A percentile compares a stretch with the other conserved stretches of the same genome.
Conservation (phyloP, 2,888 invertebrate genomes). For the Neria commutata region DNA sequence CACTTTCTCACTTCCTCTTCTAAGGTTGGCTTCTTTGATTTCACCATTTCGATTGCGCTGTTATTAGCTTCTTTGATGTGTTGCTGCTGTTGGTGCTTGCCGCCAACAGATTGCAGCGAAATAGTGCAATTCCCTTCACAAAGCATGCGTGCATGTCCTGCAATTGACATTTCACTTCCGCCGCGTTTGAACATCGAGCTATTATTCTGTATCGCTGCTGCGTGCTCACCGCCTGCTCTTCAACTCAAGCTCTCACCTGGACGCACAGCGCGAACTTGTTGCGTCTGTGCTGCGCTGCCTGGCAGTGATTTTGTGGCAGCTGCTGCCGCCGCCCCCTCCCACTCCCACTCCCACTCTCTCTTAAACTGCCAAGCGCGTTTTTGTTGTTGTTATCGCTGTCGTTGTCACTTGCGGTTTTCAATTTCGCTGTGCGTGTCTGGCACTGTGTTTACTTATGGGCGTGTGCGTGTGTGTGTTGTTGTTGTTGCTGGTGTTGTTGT, state of each 20-base stretch:
- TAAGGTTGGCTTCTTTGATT: background rate
- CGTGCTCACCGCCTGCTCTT: background rate
- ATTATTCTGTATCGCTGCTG: background rate
- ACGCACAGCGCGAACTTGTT: background rate
- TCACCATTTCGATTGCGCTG: no score
- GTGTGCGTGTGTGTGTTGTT: conserved; percentile 9
- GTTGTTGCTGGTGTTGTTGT: background rate
- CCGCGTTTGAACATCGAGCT: background rate
- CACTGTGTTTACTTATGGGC: background rate
- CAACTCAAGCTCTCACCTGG: background rate
- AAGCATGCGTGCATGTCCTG: background rate
- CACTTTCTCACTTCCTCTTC: background rate
- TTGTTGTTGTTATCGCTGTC: conserved; percentile 3
- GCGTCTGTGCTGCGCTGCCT: background rate
- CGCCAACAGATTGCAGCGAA: background rate
- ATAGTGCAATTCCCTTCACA: background rate
- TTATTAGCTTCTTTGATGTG: no score
- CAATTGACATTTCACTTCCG: background rate
- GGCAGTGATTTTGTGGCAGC: background rate
- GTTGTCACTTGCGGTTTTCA: conserved; percentile 43
- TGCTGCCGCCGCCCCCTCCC: background rate
- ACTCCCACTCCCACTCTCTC: background rate
- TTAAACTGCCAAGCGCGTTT: no score
- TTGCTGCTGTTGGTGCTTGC: background rate
- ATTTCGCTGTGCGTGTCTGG: conserved; percentile 29